Evolutionary conservation across 2,113 vertebrate species (phyloP).

Genomic region (Lasiurus cinereus): DNA sequence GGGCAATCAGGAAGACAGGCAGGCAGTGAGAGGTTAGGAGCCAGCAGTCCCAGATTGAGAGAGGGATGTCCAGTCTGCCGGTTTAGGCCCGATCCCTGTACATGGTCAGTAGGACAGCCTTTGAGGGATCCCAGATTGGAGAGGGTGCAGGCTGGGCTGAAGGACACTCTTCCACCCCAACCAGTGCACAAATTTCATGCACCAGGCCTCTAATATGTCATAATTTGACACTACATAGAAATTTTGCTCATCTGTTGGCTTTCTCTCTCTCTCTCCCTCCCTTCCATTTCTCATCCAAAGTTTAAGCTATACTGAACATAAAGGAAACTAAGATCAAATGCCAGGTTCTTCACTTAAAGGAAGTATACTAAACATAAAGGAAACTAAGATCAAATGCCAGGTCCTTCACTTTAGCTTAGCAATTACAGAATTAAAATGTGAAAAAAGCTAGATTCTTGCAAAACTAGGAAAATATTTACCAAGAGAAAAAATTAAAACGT

Average conservation of each 20-base stretch:
- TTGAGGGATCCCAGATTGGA: too few relatives aligned
- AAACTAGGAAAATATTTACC: background rate
- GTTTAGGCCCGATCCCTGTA: too few relatives aligned
- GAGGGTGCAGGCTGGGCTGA: too few relatives aligned
- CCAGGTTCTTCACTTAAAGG: too few relatives aligned
- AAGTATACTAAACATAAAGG: too few relatives aligned
- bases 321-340: background rate
- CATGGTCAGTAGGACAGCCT: too few relatives aligned
- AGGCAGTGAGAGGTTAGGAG: too few relatives aligned
- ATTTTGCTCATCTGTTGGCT: background rate
- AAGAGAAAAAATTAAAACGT: background rate
- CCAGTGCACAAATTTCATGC: too few relatives aligned
- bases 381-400: background rate
- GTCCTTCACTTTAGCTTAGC: background rate
- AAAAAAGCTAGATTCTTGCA: background rate
- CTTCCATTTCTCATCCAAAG: background rate
- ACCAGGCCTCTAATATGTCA: background rate
- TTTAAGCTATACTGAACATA: background rate
- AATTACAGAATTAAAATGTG: background rate
- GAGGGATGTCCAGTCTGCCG: too few relatives aligned
- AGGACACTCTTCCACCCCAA: too few relatives aligned
- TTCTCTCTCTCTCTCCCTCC: background rate
- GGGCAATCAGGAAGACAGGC: too few relatives aligned
- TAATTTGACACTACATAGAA: background rate
- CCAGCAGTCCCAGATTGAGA: too few relatives aligned